Percentiles rank a stretch among this genome's conserved stretches.
phyloP scores from a whole-genome alignment of 2,113 vertebrate species.

The Gallinago jamesoni region DNA sequence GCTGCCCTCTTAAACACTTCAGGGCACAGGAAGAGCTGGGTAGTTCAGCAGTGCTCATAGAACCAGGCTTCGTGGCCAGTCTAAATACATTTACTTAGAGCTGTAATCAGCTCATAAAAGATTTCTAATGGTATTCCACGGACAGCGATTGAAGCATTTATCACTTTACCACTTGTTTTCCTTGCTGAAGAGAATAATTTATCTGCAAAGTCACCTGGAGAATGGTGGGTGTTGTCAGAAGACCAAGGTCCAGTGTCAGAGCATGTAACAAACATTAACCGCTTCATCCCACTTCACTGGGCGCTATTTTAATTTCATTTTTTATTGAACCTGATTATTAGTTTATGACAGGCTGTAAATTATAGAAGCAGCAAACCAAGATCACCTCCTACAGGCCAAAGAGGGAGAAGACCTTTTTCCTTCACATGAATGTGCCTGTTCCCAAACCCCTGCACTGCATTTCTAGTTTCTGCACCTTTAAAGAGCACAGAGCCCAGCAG shows the following conservation, averaged over 20 bases:
- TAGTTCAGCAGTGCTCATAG: background rate
- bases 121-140: background rate
- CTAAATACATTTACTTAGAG: background rate
- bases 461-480: background rate
- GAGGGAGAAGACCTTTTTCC: background rate
- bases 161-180: constrained; percentile 54
- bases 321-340: constrained; percentile 33
- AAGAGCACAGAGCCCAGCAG: background rate
- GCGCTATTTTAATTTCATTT: constrained; percentile 7
- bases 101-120: background rate
- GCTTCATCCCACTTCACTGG: background rate
- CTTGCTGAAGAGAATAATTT: constrained; percentile 2
- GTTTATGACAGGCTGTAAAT: background rate
- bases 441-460: background rate
- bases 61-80: background rate
- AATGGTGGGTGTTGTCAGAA: constrained; percentile 20
- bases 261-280: constrained; percentile 66
- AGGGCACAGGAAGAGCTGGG: background rate
- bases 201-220: constrained; percentile 25
- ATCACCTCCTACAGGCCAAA: constrained; percentile 32
- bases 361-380: background rate
- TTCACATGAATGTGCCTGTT: background rate
- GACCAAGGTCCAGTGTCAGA: constrained; percentile 63
- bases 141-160: background rate
- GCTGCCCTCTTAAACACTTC: background rate